These are phyloP conservation scores for Nasonia giraulti DNA, from an alignment of 1,140 invertebrate species.

Conservation along the genomic window DNA sequence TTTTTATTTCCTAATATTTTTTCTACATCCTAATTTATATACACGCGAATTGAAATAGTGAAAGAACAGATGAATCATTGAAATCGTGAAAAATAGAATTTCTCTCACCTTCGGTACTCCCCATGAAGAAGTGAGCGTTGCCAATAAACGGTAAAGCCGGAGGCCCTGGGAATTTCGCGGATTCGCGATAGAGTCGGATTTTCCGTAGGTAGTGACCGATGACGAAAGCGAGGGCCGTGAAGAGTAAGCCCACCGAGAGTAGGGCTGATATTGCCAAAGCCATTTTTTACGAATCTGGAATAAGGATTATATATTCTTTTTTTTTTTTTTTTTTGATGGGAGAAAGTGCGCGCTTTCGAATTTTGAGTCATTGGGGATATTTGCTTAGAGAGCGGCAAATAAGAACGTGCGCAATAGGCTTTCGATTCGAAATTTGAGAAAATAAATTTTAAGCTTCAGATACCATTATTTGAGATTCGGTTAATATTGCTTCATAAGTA, in stretches of 20 bases:
- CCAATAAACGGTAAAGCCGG: slow-evolving; percentile 76
- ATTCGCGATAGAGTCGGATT: slow-evolving; percentile 60
- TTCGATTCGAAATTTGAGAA: no score
- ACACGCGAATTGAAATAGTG: no score
- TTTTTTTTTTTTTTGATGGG: no score
- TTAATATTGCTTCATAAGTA: no score
- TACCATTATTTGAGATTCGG: no score
- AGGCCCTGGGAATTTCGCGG: slow-evolving; percentile 72
- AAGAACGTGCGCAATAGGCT: no score
- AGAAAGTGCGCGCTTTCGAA: no score
- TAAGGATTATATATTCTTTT: not conserved
- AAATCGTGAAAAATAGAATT: not conserved
- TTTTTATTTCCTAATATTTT: no score
- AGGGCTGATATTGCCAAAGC: not conserved
- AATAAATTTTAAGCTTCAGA: no score
- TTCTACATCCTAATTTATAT: no score
- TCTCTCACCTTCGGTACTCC: slow-evolving; percentile 72
- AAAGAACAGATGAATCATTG: not conserved
- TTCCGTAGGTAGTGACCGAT: slow-evolving; percentile 48
- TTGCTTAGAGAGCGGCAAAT: no score
- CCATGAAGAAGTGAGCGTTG: slow-evolving; percentile 74
- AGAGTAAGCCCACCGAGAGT: not conserved
- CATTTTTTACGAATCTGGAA: slow-evolving; percentile 5
- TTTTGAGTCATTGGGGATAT: no score
- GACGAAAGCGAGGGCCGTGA: not conserved